Base-by-base conservation (phyloP, 2,113 vertebrate species). In the Cheirogaleus medius region DNA sequence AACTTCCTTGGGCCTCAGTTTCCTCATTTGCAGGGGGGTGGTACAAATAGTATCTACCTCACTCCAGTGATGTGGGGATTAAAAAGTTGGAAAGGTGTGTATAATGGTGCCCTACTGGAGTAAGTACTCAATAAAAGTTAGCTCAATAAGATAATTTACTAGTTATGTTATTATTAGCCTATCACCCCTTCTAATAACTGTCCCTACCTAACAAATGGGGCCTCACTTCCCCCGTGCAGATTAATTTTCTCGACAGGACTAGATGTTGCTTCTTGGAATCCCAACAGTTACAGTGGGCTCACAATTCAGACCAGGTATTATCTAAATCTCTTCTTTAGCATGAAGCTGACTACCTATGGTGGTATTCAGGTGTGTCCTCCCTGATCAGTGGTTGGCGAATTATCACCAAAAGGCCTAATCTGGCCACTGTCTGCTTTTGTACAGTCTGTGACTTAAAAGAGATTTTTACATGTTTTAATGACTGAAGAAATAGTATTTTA, bases 121-220 rank as follows among this genome's bases (percentile, higher is more conserved):
- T 47, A 10, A 63, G 49, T 11, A 4, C 4, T 44, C 64, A 20
- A 0, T 3, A 56, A 34, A 8, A 2, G 9, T 60, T 15, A 32
- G 25, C 54, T 34, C 54, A 4, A 1, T 8, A 27, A 32, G 85
- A 54, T 20, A 11, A 6, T 4, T 29, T 10, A 13, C 7, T 25
- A 1, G 1, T 23, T 25, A 5, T 1, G 0, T 18, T 32, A 20
- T n/a, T 11, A 7, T 5, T 15, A 18, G 0, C 2, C 66, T 21
- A 4, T 4, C 1, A 0, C 32, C 64, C 12, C 8, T n/a, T 56
- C 71, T 42, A 27, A 5, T 52, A 39, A n/a, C 15, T 4, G 14
- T 60, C 64, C 21, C 69, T 71, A 60, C 14, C 37, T 94, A 23
- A 90, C 4, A 4, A 52, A 27, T 32, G 37, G 8, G 20, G 15